Evolutionary conservation across 1,140 invertebrate species (phyloP), one percentile per base, ranked within the genome.

Genomic region (Belonocnema kinseyi): DNA sequence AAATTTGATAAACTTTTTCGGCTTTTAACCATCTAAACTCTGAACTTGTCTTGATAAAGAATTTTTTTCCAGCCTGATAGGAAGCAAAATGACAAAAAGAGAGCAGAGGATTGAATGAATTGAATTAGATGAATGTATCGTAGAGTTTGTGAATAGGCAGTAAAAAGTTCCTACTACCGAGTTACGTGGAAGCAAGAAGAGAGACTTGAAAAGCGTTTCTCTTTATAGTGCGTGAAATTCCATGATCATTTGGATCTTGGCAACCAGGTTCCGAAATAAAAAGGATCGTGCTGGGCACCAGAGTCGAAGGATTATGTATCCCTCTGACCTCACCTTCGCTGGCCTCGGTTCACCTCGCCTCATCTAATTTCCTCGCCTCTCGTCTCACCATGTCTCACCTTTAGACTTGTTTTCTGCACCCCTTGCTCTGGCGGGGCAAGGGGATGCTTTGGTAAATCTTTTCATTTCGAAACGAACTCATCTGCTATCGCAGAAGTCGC

Each of bases 281-380:
- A 83, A 82, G 79, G 77, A 82, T 87, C 87, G 87, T 88, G 87
- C 81, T 83, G 79, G 56, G 54, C 73, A 74, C 54, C 80, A 72
- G 66, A 61, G 61, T 73, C 78, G 76, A 71, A 81, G 87, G 87
- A 88, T 88, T 88, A 88, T 61, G 40, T 66, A 74, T 82, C 80
- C 80, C 80, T 53, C 72, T 75, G 74, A 80, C 76, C 81, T 80
- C 84, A 77, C 76, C 75, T 75, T 79, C 77, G 74, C 51, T 50
- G 33, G 51, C 16, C 33, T 71, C 72, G 52, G 7, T 73, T 26
- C 58, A 50, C 71, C 58, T 58, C 70, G 61, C 52, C 66, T 72
- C 73, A 26, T 74, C 19, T 21, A 52, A 21, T 50, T 53, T 66
- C 77, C 53, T 46, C 50, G 33, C 72, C 21, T 52, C 72, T 51